These are phyloP conservation scores for Corticium candelabrum DNA, from an alignment of 37 sponge, comb jelly and placozoan genomes.

Conservation along the genomic window DNA sequence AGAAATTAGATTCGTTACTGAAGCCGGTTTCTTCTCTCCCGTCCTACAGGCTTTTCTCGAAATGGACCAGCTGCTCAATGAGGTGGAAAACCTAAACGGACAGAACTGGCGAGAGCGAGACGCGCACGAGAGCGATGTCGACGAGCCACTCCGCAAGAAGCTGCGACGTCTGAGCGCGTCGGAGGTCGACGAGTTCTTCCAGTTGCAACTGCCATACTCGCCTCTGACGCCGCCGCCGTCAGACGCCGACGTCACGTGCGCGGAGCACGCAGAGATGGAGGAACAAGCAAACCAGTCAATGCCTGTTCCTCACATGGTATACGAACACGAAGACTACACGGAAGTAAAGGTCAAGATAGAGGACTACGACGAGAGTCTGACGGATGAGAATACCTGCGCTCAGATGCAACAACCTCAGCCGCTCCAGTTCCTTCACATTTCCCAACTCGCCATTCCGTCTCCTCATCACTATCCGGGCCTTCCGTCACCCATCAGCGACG, in stretches of 20 bases:
- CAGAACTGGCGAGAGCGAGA: too few species aligned
- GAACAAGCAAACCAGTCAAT: neutral
- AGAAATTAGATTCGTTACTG: too few species aligned
- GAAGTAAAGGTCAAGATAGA: too few species aligned
- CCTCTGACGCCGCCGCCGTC: neutral
- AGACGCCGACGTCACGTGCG: neutral
- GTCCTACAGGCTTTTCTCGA: too few species aligned
- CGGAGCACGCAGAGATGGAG: neutral
- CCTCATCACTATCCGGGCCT: neutral
- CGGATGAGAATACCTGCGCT: too few species aligned
- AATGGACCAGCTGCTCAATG: too few species aligned
- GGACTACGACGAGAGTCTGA: too few species aligned
- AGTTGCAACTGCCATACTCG: neutral
- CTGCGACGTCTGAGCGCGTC: conserved; percentile 3
- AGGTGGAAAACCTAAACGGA: too few species aligned
- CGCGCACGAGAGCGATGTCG: too few species aligned
- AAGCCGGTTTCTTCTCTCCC: too few species aligned
- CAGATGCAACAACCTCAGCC: neutral
- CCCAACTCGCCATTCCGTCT: neutral
- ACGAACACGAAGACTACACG: too few species aligned
- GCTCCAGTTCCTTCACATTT: neutral
- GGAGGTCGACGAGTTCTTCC: neutral
- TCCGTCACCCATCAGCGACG: neutral
- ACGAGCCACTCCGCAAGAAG: too few species aligned
- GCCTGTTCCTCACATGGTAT: neutral